Percentiles rank a stretch among this genome's conserved stretches.
Conservation (phyloP, 2,888 invertebrate species). For the Apamea anceps region DNA sequence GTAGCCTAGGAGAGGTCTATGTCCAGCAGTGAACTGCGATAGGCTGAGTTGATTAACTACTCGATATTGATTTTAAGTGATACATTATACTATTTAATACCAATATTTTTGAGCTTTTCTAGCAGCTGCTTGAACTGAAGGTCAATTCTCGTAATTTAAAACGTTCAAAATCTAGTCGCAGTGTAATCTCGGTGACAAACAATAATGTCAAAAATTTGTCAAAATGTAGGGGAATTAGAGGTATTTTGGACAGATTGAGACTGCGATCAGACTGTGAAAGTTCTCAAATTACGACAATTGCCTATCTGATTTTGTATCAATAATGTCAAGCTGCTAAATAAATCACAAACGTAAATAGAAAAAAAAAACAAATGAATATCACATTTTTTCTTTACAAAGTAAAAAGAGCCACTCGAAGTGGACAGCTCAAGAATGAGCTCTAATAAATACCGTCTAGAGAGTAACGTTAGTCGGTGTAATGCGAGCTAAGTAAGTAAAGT, state of each 20-base stretch:
- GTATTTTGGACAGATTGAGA: no score
- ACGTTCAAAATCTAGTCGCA: no score
- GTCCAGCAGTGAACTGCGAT: no score
- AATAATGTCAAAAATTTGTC: no score
- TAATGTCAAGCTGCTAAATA: not conserved
- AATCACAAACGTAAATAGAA: not conserved
- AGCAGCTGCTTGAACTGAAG: not conserved
- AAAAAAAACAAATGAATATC: not conserved
- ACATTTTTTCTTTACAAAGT: not conserved
- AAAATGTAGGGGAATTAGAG: no score
- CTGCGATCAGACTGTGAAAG: no score
- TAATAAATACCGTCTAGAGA: constrained; percentile 36
- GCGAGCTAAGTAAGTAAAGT: constrained; percentile 33
- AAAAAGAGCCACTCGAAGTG: not conserved
- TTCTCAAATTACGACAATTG: no score
- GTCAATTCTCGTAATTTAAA: no score
- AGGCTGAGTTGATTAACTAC: not conserved
- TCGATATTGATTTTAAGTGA: not conserved
- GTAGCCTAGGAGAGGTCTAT: no score
- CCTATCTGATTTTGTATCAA: not conserved
- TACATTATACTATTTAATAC: not conserved
- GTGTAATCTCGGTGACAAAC: no score
- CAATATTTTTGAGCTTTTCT: not conserved
- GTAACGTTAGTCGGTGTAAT: constrained; percentile 30
- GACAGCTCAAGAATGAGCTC: constrained; percentile 16